Base-by-base conservation (phyloP, 2,113 vertebrate genomes). In the Rhadina sibilatrix region DNA sequence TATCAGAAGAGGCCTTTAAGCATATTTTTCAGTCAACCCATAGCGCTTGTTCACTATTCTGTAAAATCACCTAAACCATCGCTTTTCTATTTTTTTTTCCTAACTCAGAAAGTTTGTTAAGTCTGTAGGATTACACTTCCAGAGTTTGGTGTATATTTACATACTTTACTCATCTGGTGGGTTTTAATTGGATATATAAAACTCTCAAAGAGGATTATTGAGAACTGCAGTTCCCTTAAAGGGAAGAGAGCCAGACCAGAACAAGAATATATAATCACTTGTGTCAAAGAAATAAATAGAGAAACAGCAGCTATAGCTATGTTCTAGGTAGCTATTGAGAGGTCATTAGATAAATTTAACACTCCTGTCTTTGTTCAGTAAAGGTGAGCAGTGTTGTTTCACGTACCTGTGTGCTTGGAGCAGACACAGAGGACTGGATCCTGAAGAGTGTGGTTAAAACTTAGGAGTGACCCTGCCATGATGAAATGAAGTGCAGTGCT, bases 391-490 rank as follows among this genome's bases (percentile, higher is more conserved):
- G 10, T 72, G 49, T 42, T 69, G 14, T 82, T 46, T n/a, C n/a
- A 37, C 31, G 6, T 56, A 28, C 22, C 77, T 63, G 5, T 3
- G 2, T 47, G 44, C 49, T 61, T 86, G 59, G 49, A 76, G 76
- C n/a, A 30, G 15, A 33, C 5, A 11, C 0, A 6, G 24, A 61
- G n/a, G n/a, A 44, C 46, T 68, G 37, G 44, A 87, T 86, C 40
- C 35, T 35, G 15, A 77, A 50, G 17, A 53, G 9, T 19, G 18
- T 49, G 17, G 68, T 54, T 80, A 28, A 56, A 68, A 49, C 65
- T 68, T 59, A 5, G 0, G 7, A 30, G 9, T 68, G 54, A 74
- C 21, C 15, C 10, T 31, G 50, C 2, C 3, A 8, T 25, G n/a
- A 50, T 50, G 28, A 53, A 83, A 42, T 50, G 40, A 87, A 70